Conservation (phyloP, 1,140 invertebrate genomes). For the Halesus radiatus region DNA sequence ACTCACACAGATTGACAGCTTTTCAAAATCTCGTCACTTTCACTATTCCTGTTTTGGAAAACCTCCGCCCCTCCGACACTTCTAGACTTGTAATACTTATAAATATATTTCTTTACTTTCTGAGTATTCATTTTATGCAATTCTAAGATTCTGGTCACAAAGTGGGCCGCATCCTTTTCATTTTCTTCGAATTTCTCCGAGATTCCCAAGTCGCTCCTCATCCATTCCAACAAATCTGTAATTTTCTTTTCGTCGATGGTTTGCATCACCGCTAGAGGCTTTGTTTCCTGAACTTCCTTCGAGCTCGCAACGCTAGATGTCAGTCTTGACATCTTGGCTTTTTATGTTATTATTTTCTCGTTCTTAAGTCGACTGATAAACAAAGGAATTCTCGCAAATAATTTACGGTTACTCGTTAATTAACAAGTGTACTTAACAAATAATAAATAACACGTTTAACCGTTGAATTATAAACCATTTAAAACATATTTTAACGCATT, state of each 20-base stretch:
- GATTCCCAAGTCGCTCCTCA: constrained; percentile 45
- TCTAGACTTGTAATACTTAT: constrained; percentile 50
- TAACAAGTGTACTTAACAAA: no score
- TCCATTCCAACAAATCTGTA: constrained; percentile 40
- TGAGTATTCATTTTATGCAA: constrained; percentile 45
- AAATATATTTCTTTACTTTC: constrained; percentile 44
- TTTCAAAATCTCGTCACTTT: constrained; percentile 53
- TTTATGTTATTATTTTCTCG: constrained; percentile 14
- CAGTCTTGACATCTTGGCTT: constrained; percentile 45
- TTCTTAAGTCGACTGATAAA: background rate
- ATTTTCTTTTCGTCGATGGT: constrained; percentile 47
- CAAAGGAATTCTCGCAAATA: background rate
- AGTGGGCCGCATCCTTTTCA: constrained; percentile 36
- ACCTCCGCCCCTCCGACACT: constrained; percentile 43
- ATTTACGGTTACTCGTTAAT: background rate
- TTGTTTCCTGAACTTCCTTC: constrained; percentile 35
- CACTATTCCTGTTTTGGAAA: constrained; percentile 50
- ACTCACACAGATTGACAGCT: constrained; percentile 53
- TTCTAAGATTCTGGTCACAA: constrained; percentile 44
- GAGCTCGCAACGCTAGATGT: constrained; percentile 38
- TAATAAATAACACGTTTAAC: no score
- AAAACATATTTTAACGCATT: background rate
- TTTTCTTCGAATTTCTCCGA: constrained; percentile 37
- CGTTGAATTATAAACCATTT: no score
- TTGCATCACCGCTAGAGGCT: constrained; percentile 34